Conservation (phyloP, 2,888 invertebrate genomes). For the Phytoseiulus persimilis region DNA sequence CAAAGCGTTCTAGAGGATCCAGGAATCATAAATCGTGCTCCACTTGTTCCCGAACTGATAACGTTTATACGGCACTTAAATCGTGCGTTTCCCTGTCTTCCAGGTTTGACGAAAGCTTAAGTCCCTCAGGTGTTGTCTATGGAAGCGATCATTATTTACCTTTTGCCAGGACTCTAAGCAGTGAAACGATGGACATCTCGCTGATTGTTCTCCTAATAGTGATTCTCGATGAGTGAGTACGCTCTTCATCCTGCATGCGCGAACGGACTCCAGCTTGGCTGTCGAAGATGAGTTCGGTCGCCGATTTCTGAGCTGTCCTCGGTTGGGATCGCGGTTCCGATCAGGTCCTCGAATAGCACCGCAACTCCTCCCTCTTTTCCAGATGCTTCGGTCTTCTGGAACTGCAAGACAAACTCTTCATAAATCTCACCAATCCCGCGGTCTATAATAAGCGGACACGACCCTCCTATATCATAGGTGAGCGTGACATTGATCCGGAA, state of each 20-base stretch:
- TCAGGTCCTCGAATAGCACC: no score
- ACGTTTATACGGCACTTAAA: neutral
- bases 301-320: no score
- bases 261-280: neutral
- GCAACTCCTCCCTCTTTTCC: neutral
- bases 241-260: no score
- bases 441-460: constrained; percentile 26
- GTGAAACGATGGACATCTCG: neutral
- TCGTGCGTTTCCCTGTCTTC: neutral
- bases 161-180: neutral
- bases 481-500: neutral
- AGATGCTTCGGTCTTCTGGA: constrained; percentile 28
- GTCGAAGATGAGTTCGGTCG: no score
- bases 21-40: neutral
- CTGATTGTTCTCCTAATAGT: neutral
- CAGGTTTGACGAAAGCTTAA: neutral
- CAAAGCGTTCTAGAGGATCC: neutral
- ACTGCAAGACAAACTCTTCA: constrained; percentile 31
- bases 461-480: constrained; percentile 33
- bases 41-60: neutral
- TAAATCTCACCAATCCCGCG: constrained; percentile 16
- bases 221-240: neutral
- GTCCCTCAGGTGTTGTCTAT: neutral
- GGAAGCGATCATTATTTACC: constrained; percentile 5
- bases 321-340: no score